Base-by-base conservation (phyloP, 2,113 vertebrate genomes). In the Rhipidura dahli region DNA sequence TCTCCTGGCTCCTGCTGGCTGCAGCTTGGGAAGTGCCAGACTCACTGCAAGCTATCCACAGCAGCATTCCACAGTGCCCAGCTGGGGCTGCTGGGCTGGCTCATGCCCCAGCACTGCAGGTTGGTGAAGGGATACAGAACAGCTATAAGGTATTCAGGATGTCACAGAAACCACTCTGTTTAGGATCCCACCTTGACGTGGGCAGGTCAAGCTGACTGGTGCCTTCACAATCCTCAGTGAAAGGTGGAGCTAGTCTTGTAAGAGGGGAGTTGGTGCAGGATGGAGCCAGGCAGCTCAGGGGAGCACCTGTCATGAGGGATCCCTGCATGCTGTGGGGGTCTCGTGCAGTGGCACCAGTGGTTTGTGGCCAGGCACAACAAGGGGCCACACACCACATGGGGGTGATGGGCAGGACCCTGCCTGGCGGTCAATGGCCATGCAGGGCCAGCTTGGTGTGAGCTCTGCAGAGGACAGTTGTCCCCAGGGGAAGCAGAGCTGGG, bases 11-110 rank as follows among this genome's bases (percentile, higher is more conserved):
- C 49, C 30, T 1, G 1, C 54, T 7, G 9, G 57, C 53, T 33
- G 60, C 65, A 66, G 47, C 64, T 30, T 0, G 0, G n/a, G 35
- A 39, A 40, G 33, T 3, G 3, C 45, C 2, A 1, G 1, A 2
- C 37, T 87, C 2, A 0, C 61, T 66, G 57, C 79, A 50, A 4
- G 2, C 44, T 7, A 1, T 31, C 33, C 5, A 1, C 26, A 79
- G 16, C 44, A 82, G 42, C 61, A 50, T n/a, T 56, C 66, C 56
- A 20, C 44, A 47, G 61, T 9, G 2, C 45, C 2, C 6, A 65
- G 27, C 56, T 65, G 60, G 28, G n/a, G 37, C 45, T 81, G 70
- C 83, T 66, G 70, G 42, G 26, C 54, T 68, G 77, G 35, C 13
- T 56, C 4, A 0, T 35, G 39, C 28, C 45, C 65, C 47, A 31